Base-by-base conservation (phyloP, 2,888 invertebrate genomes). In the Phengaris arion region DNA sequence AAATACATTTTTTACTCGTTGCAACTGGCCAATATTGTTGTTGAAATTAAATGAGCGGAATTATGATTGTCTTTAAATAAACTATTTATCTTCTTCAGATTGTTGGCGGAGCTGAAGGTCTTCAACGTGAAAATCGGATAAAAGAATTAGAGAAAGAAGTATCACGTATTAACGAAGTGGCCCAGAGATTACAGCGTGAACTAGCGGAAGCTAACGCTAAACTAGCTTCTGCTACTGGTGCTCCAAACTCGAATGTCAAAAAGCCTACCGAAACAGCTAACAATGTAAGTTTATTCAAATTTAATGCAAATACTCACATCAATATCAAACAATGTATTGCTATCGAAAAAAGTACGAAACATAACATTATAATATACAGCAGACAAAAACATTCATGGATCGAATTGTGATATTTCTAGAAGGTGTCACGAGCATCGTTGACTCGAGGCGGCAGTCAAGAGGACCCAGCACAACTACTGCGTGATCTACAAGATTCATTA, bases 401-500 rank as follows among this genome's bases (percentile, higher is more conserved):
- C 12, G 7, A 69, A 22, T 52, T 51, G 10, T 51, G 13, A 4
- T 35, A 68, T 69, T 55, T 73, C 83, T 87, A 95, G 94, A 96
- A 96, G 89, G 94, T 96, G 72, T 96, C 96, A 1, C 93, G 97
- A 22, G 96, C 96, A 74, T 96, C 96, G 2, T 86, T 97, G 5
- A 97, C 96, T 0, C 94, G 96, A 74, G 97, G 97, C 22, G 96
- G 96, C 72, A 96, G 96, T 45, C 97, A 97, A 86, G 97, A 97
- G 81, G 97, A 97, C 87, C 96, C 97, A 0, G 96, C 95, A 73
- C 97, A 98, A 85, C 90, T 98, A 64, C 93, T 98, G 78, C 94
- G 98, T 70, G 98, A 98, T 85, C 94, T 99, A 22, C 97, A 98
- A 85, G 98, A 98, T 90, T 97, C 98, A 2, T 93, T 98, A 78